Percentiles rank a stretch among this genome's conserved stretches.
phyloP scores from a whole-genome alignment of 2,113 vertebrate genomes.

The Dolichallabes microphthalmus region DNA sequence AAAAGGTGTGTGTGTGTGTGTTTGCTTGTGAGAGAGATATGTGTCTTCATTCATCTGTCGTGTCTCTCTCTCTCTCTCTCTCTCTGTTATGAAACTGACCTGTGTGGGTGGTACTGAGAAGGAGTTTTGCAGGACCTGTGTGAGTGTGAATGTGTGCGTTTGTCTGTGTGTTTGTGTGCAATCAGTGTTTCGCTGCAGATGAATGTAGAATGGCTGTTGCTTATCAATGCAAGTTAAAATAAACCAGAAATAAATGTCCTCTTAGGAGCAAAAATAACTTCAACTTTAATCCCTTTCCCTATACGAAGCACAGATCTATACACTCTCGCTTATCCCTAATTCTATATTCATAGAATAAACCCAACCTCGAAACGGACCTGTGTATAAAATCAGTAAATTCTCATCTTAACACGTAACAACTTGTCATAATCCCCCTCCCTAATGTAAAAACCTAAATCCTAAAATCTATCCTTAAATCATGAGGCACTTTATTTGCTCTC shows the following conservation, averaged over 20 bases:
- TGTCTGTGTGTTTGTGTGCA: not conserved
- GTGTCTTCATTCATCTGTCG: not conserved
- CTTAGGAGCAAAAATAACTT: not conserved
- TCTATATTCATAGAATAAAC: not conserved
- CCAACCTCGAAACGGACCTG: not conserved
- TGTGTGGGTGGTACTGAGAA: conserved; percentile 66
- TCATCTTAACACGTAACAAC: not conserved
- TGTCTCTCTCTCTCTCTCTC: conserved; percentile 51
- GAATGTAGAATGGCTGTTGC: not conserved
- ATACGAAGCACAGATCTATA: not conserved
- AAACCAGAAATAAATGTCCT: not conserved
- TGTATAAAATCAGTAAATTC: not conserved
- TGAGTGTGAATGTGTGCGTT: conserved; percentile 24
- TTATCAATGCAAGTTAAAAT: not conserved
- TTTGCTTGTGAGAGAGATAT: not conserved
- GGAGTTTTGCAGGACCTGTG: conserved; percentile 15
- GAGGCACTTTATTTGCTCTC: not conserved
- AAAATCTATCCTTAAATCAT: not conserved
- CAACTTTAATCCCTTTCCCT: not conserved
- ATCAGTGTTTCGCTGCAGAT: not conserved
- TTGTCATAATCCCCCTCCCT: not conserved
- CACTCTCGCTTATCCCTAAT: not conserved
- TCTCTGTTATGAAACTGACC: conserved; percentile 74
- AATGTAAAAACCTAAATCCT: not conserved
- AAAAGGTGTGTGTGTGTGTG: not conserved